Percentiles rank a stretch among this genome's conserved stretches.
phyloP scores from a whole-genome alignment of 2,797 vertebrate species.

The Notolepis coatsorum region DNA sequence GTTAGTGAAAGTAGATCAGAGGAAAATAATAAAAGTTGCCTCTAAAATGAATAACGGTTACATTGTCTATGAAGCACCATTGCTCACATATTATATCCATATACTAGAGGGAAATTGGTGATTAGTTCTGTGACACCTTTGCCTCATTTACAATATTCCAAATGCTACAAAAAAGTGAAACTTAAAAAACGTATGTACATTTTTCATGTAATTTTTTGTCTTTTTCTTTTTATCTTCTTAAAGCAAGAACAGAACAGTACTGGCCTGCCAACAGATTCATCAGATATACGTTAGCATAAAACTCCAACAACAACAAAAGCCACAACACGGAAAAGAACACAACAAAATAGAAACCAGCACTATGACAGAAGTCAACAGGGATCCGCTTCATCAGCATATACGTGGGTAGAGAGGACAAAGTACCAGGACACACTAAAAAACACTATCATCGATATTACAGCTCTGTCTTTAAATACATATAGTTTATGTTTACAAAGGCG shows the following conservation, averaged over 20 bases:
- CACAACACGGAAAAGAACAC: constrained; percentile 56
- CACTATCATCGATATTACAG: constrained; percentile 69
- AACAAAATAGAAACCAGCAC: constrained; percentile 64
- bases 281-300: constrained; percentile 65
- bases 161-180: constrained; percentile 80
- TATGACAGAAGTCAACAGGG: constrained; percentile 52
- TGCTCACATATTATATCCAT: constrained; percentile 49
- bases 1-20: constrained; percentile 65
- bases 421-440: constrained; percentile 88
- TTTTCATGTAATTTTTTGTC: constrained; percentile 28
- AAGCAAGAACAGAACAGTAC: constrained; percentile 76
- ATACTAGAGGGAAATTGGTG: constrained; percentile 61
- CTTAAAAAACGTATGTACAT: constrained; percentile 50
- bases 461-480: constrained; percentile 75
- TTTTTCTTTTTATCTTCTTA: constrained; percentile 43
- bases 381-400: constrained; percentile 72
- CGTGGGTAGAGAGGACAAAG: constrained; percentile 81
- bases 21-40: constrained; percentile 48
- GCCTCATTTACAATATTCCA: constrained; percentile 67
- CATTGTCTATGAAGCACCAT: constrained; percentile 61
- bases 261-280: constrained; percentile 74
- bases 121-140: constrained; percentile 63
- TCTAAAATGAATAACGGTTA: constrained; percentile 57
- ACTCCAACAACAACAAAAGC: constrained; percentile 58
- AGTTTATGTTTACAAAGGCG: constrained; percentile 66